Base-by-base conservation (phyloP, 2,888 invertebrate genomes). In the Nephrotoma appendiculata region DNA sequence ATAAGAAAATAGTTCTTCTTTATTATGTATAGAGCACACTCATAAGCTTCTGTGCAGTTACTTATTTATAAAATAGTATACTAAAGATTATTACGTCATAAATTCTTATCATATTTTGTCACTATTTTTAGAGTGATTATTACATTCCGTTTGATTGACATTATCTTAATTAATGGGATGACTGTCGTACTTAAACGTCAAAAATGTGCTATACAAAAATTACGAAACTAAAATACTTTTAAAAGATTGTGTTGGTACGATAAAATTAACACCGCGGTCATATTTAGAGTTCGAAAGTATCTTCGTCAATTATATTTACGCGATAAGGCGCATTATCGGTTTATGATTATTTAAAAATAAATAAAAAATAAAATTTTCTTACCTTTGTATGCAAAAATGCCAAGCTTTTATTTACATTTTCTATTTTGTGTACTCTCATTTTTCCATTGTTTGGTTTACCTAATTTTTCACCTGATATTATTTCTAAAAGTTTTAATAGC, bases 401-500 rank as follows among this genome's bases (percentile, higher is more conserved):
- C 90, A 99, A 94, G 90, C 98, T 97, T 93, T 98, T 98, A 93
- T 99, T 99, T 90, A 99, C 97, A 92, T 99, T 99, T 93, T 99
- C 99, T 87, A 99, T 97, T 94, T 99, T 99, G 93, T 99, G 99
- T 86, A 99, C 99, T 89, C 99, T 93, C 96, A 99, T 97, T 88
- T 96, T 95, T 84, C 98, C 98, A 91, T 95, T 96, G 94, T 99
- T 99, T 90, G 99, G 99, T 89, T 98, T 95, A 88, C 98, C 99
- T 89, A 99, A 93, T 90, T 98, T 97, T 92, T 99, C 99, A 57
- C 99, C 99, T 88, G 98, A 98, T 92, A 99, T 99, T 91, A 99
- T 98, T 94, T 99, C 99, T 91, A 99, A 93, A 88, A 99, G 94
- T 92, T 97, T 97, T 90, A 98, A 93, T 89, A 98, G 93, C 90